A percentile compares a stretch with the other conserved stretches of the same genome.
Evolutionary conservation across 2,888 invertebrate species (phyloP).

Genomic region (Trissolcus japonicus): DNA sequence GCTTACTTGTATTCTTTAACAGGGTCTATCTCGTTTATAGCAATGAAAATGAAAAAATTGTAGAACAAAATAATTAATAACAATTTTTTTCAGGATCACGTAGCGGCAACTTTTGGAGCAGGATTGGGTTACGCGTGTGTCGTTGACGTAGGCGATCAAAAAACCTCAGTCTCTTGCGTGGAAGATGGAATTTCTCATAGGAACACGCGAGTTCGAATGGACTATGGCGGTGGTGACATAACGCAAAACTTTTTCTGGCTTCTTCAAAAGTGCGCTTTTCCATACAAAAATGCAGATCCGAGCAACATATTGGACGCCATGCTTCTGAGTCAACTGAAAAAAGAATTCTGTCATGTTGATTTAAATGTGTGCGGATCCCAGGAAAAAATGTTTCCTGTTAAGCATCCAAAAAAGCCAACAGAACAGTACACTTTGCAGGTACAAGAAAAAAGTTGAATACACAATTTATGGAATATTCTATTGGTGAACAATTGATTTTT

Average conservation of each 20-base stretch:
- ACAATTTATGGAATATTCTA: neutral
- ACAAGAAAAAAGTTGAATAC: too few relatives aligned
- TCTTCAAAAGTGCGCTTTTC: constrained; percentile 92
- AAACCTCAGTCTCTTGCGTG: constrained; percentile 96
- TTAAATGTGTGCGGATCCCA: constrained; percentile 92
- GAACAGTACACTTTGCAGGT: constrained; percentile 85
- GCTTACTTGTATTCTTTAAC: too few relatives aligned
- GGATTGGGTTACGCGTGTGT: constrained; percentile 93
- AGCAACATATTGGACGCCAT: constrained; percentile 86
- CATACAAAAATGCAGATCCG: constrained; percentile 88
- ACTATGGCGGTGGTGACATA: constrained; percentile 94
- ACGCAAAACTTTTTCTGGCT: constrained; percentile 93
- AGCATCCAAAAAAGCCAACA: constrained; percentile 83
- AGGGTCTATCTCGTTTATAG: neutral
- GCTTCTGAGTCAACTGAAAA: constrained; percentile 89
- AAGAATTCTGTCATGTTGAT: constrained; percentile 93
- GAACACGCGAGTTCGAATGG: constrained; percentile 88
- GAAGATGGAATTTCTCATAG: constrained; percentile 96
- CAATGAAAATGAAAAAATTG: neutral
- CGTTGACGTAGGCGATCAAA: constrained; percentile 96
- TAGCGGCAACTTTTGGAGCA: constrained; percentile 90
- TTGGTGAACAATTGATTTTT: constrained; percentile 47
- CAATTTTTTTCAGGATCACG: constrained; percentile 82
- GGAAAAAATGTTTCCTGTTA: constrained; percentile 86
- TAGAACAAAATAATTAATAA: too few relatives aligned